These are phyloP conservation scores for Muscina levida DNA, from an alignment of 2,888 invertebrate genomes.

Conservation along the genomic window DNA sequence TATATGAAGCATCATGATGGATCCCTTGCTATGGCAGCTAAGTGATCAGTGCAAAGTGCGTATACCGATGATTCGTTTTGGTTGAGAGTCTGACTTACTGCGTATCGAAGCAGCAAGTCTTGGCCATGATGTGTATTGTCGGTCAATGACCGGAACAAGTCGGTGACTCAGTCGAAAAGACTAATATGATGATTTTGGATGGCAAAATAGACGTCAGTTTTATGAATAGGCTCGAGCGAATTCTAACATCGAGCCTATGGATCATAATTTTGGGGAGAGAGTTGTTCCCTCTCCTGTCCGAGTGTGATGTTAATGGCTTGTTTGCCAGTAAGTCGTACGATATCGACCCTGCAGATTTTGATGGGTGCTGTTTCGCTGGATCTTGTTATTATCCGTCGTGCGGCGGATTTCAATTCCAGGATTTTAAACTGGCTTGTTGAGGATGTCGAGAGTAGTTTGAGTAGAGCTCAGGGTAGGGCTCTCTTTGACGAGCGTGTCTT, in stretches of 20 bases:
- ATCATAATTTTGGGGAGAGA: no score
- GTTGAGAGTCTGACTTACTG: conserved; percentile 33
- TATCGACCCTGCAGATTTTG: no score
- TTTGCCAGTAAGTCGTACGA: not conserved
- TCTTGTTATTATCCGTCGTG: no score
- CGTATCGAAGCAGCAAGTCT: no score
- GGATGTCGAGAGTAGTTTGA: not conserved
- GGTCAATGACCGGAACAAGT: conserved; percentile 11
- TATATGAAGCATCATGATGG: conserved; percentile 65
- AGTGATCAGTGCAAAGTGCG: conserved; percentile 1
- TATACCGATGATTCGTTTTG: conserved; percentile 50
- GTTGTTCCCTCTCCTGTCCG: not conserved
- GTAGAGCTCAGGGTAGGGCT: no score
- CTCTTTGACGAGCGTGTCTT: no score
- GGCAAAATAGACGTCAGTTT: not conserved
- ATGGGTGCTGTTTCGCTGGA: no score
- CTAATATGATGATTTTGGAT: not conserved
- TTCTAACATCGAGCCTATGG: not conserved
- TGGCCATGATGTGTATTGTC: no score
- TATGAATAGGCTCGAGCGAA: no score
- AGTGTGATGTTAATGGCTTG: not conserved
- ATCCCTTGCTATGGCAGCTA: conserved; percentile 43
- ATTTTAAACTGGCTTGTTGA: not conserved
- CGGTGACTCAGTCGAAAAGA: conserved; percentile 31
- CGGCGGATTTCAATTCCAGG: no score